A percentile compares a stretch with the other conserved stretches of the same genome.
Conservation (phyloP, 2,113 vertebrate genomes). For the Calyptommatus sinebrachiatus region DNA sequence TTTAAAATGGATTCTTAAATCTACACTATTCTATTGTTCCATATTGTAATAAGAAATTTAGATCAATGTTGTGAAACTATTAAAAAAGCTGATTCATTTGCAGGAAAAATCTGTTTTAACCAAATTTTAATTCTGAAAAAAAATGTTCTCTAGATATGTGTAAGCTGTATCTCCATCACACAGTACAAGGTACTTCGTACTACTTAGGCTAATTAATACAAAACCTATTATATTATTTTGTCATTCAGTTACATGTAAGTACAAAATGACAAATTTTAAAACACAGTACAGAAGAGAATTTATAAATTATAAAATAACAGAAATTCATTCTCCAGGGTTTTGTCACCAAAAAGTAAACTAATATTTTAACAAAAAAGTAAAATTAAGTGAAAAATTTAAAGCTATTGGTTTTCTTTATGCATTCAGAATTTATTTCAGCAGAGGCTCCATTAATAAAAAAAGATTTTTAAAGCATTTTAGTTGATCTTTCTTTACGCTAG, state of each 20-base stretch:
- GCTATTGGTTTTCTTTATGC: not conserved
- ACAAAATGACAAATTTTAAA: not conserved
- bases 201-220: too few relatives aligned
- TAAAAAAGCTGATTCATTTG: not conserved
- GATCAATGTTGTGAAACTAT: too few relatives aligned
- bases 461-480: too few relatives aligned
- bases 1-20: not conserved
- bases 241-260: not conserved
- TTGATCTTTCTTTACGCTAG: too few relatives aligned
- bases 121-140: too few relatives aligned
- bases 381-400: not conserved
- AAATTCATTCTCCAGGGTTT: not conserved
- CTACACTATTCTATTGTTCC: not conserved
- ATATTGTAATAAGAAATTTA: not conserved
- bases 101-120: too few relatives aligned
- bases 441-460: not conserved
- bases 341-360: not conserved
- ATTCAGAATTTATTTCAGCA: not conserved
- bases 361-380: not conserved
- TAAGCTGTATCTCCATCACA: too few relatives aligned
- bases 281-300: not conserved
- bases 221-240: not conserved
- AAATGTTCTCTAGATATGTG: too few relatives aligned
- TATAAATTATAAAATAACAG: not conserved
- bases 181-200: too few relatives aligned